Base-by-base conservation (phyloP, 1,140 invertebrate genomes). In the Zaprionus nigranus region DNA sequence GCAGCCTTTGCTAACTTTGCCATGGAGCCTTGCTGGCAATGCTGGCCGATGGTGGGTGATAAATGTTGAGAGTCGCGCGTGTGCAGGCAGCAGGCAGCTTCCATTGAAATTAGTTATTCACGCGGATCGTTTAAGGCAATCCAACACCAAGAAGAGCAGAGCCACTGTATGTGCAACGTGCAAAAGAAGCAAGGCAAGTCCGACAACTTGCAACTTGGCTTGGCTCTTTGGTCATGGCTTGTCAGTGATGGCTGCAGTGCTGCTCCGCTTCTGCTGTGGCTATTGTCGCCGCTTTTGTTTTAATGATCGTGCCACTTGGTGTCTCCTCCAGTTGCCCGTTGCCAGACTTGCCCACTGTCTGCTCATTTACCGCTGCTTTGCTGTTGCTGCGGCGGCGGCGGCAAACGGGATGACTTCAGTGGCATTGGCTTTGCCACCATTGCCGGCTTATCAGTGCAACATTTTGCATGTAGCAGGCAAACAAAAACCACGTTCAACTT, bases 91-190 rank as follows among this genome's bases (percentile, higher is more conserved):
- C 61, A 34, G 59, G 62, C 75, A 90, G 87, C 72, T 76, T 81
- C 86, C 86, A 90, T 90, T 90, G 86, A 90, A 90, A 90, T 90
- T 90, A 90, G 86, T 90, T 90, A 90, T 90, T 90, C 86, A 90
- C 86, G 86, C 86, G 86, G 85, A 90, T 90, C 85, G 85, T 90
- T 90, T 90, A 90, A 90, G 86, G 85, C 85, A 90, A 90, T 90
- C 86, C 85, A 90, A 90, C 85, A 90, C 85, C 86, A 90, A 66
- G 63, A 90, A 66, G 63, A 53, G 40, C n/a, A 46, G 58, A 51
- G 67, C 65, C 79, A n/a, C 74, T 63, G 53, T 75, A 81, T 68
- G 57, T 63, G 72, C 72, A 61, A 58, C 69, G 53, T 62, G 68
- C 51, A 74, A 54, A 61, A n/a, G 54, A n/a, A 15, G n/a, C 40